Percentiles rank a stretch among this genome's conserved stretches.
phyloP scores from a whole-genome alignment of 2,888 invertebrate species.

The Scaptomyza cyrtandrae region DNA sequence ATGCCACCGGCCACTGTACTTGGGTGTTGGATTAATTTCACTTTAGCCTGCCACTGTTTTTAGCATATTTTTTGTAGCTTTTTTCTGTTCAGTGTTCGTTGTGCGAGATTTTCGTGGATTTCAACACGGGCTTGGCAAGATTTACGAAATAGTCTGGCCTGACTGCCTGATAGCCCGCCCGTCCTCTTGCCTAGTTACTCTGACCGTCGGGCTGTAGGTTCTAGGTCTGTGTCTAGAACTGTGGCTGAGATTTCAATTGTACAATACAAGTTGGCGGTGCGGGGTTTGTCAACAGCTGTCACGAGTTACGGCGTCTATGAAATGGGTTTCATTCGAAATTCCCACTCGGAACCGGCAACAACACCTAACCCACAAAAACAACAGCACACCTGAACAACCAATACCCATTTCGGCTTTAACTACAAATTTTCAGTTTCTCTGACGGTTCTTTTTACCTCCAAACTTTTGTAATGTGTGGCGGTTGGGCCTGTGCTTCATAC shows the following conservation, averaged over 20 bases:
- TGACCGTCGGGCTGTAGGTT: background rate
- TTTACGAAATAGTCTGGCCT: constrained; percentile 44
- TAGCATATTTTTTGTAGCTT: constrained; percentile 41
- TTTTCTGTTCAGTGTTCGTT: constrained; percentile 2
- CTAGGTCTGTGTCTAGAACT: background rate
- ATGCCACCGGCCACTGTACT: constrained; percentile 30
- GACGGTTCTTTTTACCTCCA: background rate
- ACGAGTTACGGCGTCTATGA: constrained; percentile 25
- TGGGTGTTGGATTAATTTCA: constrained; percentile 54
- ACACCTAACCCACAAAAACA: constrained; percentile 1
- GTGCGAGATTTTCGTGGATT: constrained; percentile 51
- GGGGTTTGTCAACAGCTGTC: constrained; percentile 68
- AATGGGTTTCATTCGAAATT: constrained; percentile 26
- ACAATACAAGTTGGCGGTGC: constrained; percentile 52
- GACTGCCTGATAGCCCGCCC: background rate
- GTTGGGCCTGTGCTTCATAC: constrained; percentile 70
- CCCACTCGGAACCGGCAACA: constrained; percentile 8
- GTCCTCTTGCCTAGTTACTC: constrained; percentile 9
- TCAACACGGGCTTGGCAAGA: constrained; percentile 55
- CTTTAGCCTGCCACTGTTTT: constrained; percentile 46
- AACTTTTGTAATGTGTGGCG: constrained; percentile 55
- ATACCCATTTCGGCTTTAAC: constrained; percentile 1
- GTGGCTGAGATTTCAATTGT: constrained; percentile 48
- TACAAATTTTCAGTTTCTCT: constrained; percentile 7
- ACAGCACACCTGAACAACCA: background rate